Conservation (phyloP, 2,797 vertebrate species). For the Odontamblyopus lacepedii region DNA sequence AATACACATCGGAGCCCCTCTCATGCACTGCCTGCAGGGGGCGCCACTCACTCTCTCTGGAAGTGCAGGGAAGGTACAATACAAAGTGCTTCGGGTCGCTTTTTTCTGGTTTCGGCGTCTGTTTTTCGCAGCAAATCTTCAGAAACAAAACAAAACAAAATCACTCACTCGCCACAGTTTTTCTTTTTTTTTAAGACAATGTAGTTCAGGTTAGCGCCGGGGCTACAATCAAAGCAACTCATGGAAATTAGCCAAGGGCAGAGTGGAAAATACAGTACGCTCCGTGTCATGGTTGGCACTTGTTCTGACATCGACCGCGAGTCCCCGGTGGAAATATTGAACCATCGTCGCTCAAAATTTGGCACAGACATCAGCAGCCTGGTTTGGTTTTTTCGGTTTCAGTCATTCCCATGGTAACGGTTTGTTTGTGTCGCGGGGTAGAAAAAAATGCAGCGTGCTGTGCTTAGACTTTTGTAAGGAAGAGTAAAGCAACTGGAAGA, state of each 20-base stretch:
- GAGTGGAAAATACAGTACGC: conserved; percentile 81
- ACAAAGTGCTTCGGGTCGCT: conserved; percentile 70
- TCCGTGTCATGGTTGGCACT: conserved; percentile 79
- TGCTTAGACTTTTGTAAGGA: conserved; percentile 17
- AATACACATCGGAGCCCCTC: conserved; percentile 9
- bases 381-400: conserved; percentile 28
- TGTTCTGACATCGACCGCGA: conserved; percentile 73
- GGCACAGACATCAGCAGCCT: conserved; percentile 57
- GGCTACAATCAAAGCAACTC: conserved; percentile 69
- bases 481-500: conserved; percentile 2
- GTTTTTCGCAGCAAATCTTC: conserved; percentile 53
- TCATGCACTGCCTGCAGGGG: conserved; percentile 23
- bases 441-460: conserved; percentile 18
- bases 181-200: conserved; percentile 66
- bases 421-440: conserved; percentile 11
- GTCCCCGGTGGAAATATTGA: conserved; percentile 68
- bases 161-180: conserved; percentile 48
- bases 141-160: conserved; percentile 24
- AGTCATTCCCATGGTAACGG: conserved; percentile 31
- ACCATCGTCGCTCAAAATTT: conserved; percentile 32
- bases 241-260: conserved; percentile 83
- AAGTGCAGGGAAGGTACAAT: conserved; percentile 73
- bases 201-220: conserved; percentile 65
- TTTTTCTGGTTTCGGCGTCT: conserved; percentile 38
- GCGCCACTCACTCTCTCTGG: conserved; percentile 54